These are phyloP conservation scores for Chelon auratus DNA, from an alignment of 2,797 vertebrate species.

Conservation along the genomic window DNA sequence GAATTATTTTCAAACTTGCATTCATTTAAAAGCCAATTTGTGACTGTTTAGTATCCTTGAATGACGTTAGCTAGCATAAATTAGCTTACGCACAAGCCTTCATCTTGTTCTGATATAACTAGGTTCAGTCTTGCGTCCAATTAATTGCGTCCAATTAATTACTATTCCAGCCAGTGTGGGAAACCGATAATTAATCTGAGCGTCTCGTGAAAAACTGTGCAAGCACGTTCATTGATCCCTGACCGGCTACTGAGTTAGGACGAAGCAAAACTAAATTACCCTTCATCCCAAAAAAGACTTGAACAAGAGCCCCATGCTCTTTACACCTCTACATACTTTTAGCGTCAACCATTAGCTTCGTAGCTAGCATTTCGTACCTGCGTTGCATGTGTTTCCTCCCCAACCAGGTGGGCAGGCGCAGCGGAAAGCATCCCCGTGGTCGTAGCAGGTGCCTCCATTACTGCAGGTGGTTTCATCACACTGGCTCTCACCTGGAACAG, in stretches of 20 bases:
- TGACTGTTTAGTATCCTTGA: background rate
- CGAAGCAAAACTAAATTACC: background rate
- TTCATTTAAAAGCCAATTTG: no score
- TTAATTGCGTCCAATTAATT: no score
- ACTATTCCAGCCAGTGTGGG: no score
- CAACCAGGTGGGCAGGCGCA: conserved; percentile 92
- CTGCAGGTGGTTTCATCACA: conserved; percentile 95
- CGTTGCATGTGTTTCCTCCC: conserved; percentile 93
- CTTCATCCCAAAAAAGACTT: no score
- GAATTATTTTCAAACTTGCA: no score
- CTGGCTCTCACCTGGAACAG: conserved; percentile 89
- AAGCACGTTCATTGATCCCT: background rate
- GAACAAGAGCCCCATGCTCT: no score
- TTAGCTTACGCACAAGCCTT: no score
- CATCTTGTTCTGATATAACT: no score
- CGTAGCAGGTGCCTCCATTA: conserved; percentile 95
- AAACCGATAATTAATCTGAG: no score
- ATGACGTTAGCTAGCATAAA: background rate
- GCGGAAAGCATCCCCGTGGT: conserved; percentile 92
- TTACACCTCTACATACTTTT: no score
- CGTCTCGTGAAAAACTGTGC: no score
- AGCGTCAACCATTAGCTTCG: background rate
- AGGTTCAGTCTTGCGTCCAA: no score
- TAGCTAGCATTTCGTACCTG: conserved; percentile 82
- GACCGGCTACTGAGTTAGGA: background rate